These are phyloP conservation scores for Sinosuthora webbiana DNA, from an alignment of 2,113 vertebrate genomes.

Conservation along the genomic window DNA sequence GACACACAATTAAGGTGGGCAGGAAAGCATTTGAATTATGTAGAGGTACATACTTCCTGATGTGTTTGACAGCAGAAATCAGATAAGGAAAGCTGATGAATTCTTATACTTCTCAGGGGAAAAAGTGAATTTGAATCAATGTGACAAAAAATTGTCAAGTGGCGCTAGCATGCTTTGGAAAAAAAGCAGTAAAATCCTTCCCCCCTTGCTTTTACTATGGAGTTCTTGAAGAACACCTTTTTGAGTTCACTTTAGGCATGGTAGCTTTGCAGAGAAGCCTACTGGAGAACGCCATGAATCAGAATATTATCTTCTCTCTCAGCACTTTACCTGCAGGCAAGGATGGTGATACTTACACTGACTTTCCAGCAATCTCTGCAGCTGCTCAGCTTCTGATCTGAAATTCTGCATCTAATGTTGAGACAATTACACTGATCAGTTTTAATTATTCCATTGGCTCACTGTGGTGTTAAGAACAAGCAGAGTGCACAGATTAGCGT, in stretches of 20 bases:
- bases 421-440: neutral
- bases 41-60: conserved; percentile 60
- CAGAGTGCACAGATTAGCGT: neutral
- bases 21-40: conserved; percentile 65
- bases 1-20: conserved; percentile 65
- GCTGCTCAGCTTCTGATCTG: neutral
- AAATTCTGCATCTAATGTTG: neutral
- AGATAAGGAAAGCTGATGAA: conserved; percentile 66
- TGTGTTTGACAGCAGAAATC: conserved; percentile 74
- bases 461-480: neutral
- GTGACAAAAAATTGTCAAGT: conserved; percentile 67
- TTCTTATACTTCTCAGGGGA: conserved; percentile 65
- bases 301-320: neutral
- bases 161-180: neutral
- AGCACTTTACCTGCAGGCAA: neutral
- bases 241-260: neutral
- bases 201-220: neutral
- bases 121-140: conserved; percentile 64
- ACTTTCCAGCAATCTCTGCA: neutral
- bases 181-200: neutral
- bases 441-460: neutral
- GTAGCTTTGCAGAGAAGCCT: neutral
- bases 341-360: neutral
- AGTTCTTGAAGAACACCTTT: conserved; percentile 1
- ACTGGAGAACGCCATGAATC: neutral